Evolutionary conservation across 2,113 vertebrate genomes (phyloP), one percentile per base, ranked within the genome.

Genomic region (Saccopteryx leptura): DNA sequence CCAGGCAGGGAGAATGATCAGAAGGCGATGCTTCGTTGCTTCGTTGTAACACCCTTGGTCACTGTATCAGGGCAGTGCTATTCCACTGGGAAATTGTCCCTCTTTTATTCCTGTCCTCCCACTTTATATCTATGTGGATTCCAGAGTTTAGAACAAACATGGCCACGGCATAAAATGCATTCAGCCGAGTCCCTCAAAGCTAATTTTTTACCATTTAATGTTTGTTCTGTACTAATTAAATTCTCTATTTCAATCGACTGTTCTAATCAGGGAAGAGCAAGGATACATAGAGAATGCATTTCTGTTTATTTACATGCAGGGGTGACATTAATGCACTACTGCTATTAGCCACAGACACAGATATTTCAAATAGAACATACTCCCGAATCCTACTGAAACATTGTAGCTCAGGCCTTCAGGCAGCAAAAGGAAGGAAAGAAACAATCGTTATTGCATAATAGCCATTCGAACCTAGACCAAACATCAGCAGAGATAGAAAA

Each of bases 361-460:
- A 97, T 0, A 97, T 92, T 65, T 98, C 95, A 98, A 98, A 97
- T 75, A 98, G 98, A 99, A 99, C 99, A 98, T 99, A 99, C 99
- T 99, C 99, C 99, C 99, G 98, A 99, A 99, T 99, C 99, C 99
- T 98, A 99, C 98, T 75, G 99, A 99, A 98, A 99, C 98, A 98
- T 98, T 99, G 99, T 99, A 99, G 99, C 99, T 99, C 99, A 99
- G 99, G 98, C 99, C 99, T 99, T 99, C 98, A 98, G 97, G 98
- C 97, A 99, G 99, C 99, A 98, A 94, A 90, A 97, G 85, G 95
- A 98, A 98, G 98, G 97, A 99, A 97, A 98, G 98, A 98, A 97
- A 98, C 69, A 98, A 88, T 97, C 90, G 94, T 98, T 98, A 99
- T 97, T 98, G 94, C 84, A 98, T 88, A 97, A 96, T 81, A 92